Percentiles rank a stretch among this genome's conserved stretches.
Evolutionary conservation across 1,140 invertebrate species (phyloP).

Genomic region (Ctenoplectra terminalis): DNA sequence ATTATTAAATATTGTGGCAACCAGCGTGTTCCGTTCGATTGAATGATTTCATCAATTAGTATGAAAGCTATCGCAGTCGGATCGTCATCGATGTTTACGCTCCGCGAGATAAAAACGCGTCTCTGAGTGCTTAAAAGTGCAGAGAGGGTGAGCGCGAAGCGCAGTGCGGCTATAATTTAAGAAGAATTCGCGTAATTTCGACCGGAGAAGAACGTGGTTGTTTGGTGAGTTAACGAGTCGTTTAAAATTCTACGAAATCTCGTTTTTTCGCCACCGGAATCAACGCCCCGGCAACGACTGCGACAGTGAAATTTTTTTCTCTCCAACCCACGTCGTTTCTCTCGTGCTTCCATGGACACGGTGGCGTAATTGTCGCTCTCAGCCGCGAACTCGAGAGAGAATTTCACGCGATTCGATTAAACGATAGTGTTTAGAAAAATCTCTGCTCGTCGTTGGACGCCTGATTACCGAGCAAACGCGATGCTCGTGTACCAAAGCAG

Average conservation of each 20-base stretch:
- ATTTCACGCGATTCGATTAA: conserved; percentile 4
- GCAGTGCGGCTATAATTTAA: conserved; percentile 12
- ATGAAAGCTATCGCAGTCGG: conserved; percentile 11
- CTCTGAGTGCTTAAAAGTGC: neutral
- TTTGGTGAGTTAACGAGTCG: conserved; percentile 44
- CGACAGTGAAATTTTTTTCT: neutral
- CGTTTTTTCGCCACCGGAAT: neutral
- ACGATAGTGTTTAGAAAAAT: neutral
- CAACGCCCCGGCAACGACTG: neutral
- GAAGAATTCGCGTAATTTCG: conserved; percentile 34
- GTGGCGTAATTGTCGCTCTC: neutral
- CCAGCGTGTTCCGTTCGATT: conserved; percentile 8
- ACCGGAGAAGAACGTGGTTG: neutral
- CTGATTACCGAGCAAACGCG: neutral
- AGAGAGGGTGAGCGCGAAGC: neutral
- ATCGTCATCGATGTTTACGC: conserved; percentile 16
- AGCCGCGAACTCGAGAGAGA: neutral
- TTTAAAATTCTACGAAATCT: conserved; percentile 33
- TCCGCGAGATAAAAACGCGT: neutral
- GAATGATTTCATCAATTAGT: conserved; percentile 45
- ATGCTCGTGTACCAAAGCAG: neutral
- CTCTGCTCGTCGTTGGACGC: neutral
- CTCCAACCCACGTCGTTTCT: neutral
- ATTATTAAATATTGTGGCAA: neutral
- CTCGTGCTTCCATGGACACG: neutral